Evolutionary conservation across 2,888 invertebrate genomes (phyloP), one percentile per base, ranked within the genome.

Genomic region (Volucella inanis): DNA sequence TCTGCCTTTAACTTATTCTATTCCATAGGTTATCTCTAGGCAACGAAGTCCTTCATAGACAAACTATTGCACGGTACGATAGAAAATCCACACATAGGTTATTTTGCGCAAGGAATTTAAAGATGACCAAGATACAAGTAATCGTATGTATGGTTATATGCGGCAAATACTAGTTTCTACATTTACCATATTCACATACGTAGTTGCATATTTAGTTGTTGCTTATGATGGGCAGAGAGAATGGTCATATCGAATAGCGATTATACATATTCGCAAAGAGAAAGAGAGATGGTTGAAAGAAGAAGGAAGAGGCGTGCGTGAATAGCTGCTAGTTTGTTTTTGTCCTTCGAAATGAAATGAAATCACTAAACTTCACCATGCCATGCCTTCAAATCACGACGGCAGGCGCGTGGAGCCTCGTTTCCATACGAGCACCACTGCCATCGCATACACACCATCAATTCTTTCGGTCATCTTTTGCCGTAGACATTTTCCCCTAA

Each of bases 381-480:
- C 62, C 67, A 62, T 62, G 31, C 75, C 49, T 80, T 80, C 50
- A 62, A 81, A 68, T 81, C 75, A 75, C 68, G 70, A 47, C 10
- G 10, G 31, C 31, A 31, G 31, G 31, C 31, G 31, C 6, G 31
- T 10, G n/a, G 47, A 6, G 47, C 65, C 65, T 45, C 45, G 31
- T 57, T 49, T 57, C 65, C 65, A 55, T 54, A 15, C 39, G 45
- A 31, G 64, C 72, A 52, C 22, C 50, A 38, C n/a, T 55, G 14
- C 57, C 41, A 39, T 59, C 52, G 80, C 85, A 83, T 79, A 70
- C 75, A 70, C 18, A 57, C 71, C 64, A 77, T 81, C 81, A 77
- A 85, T 85, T 85, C 85, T 85, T 85, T 85, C 68, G 85, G 81
- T 77, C 81, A 81, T 85, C 85, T 85, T 85, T 85, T 81, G 72